Base-by-base conservation (phyloP, 2,888 invertebrate species). In the Adelognathus sp. region DNA sequence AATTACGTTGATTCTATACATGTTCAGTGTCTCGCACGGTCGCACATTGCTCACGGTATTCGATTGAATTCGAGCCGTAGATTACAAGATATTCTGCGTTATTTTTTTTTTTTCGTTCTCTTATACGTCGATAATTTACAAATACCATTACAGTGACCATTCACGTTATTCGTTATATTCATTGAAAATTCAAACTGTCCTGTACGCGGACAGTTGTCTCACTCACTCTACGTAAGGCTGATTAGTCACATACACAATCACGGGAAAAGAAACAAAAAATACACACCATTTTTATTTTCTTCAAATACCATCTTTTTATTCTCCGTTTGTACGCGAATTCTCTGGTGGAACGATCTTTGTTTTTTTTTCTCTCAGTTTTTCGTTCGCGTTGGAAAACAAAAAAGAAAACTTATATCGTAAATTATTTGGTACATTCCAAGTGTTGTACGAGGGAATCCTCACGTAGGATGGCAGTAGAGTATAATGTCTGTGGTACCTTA, bases 381-480 rank as follows among this genome's bases (percentile, higher is more conserved):
- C 14, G 21, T 44, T 54, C 1, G 24, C 6, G 16, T 52, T 31
- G 24, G 27, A 58, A 64, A 56, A 46, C 29, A 50, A 56, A 72
- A n/a, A n/a, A n/a, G n/a, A n/a, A n/a, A n/a, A n/a, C n/a, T n/a
- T n/a, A n/a, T n/a, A n/a, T n/a, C n/a, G n/a, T n/a, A n/a, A n/a
- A n/a, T 63, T 56, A 27, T 44, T 36, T n/a, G 24, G 21, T n/a
- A n/a, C 41, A 84, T 83, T 33, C 69, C 77, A 79, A 79, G 27
- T 29, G 77, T 61, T 71, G 63, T 70, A 80, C 80, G 78, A 78
- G 71, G 81, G 54, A 70, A 67, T 84, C 79, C 84, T 85, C 84
- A 85, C 83, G 83, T 81, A 85, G 85, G 78, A 81, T 88, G 88
- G 87, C 88, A 88, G 88, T 88, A 85, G 85, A 85, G 84, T 84